Evolutionary conservation across 1,140 invertebrate species (phyloP).

Genomic region (Tetramorium simillimum): DNA sequence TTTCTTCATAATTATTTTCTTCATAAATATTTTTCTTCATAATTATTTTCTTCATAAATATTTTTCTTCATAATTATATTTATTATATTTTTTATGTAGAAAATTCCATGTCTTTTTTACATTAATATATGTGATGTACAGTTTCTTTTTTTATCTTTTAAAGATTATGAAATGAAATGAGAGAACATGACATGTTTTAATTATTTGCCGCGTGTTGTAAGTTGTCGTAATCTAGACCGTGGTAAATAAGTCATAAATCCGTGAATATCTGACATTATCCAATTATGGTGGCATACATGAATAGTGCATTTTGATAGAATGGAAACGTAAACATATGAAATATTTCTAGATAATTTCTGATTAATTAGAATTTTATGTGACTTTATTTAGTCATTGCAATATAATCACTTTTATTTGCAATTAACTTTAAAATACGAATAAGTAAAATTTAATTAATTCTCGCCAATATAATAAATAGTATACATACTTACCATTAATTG

Average conservation of each 20-base stretch:
- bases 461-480: conserved; percentile 1
- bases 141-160: conserved; percentile 40
- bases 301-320: background rate
- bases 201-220: background rate
- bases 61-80: background rate
- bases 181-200: background rate
- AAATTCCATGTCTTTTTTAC: background rate
- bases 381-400: background rate
- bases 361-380: background rate
- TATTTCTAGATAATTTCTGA: background rate
- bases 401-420: conserved; percentile 13
- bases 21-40: too few species aligned
- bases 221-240: background rate
- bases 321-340: background rate
- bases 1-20: too few species aligned
- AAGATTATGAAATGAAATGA: background rate
- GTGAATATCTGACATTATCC: conserved; percentile 10
- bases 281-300: background rate
- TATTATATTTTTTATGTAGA: background rate
- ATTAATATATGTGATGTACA: background rate
- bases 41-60: too few species aligned
- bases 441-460: conserved; percentile 16
- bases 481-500: background rate
- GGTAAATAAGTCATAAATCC: background rate
- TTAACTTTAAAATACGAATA: background rate